Evolutionary conservation across 2,888 invertebrate genomes (phyloP).

Genomic region (Germaria angustata): DNA sequence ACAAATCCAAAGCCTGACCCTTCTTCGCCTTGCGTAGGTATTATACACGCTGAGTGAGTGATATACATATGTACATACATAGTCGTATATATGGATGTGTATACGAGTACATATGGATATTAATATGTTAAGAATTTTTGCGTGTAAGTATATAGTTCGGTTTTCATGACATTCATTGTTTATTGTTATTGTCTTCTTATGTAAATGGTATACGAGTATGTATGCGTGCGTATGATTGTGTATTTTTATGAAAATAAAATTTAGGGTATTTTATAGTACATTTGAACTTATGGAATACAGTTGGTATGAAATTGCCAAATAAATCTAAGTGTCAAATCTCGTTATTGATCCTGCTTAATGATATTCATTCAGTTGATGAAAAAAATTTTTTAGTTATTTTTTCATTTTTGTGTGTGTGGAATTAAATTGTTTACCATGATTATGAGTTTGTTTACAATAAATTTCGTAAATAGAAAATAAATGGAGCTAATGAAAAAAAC

Average conservation of each 20-base stretch:
- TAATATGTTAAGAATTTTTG: conserved; percentile 53
- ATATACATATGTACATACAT: conserved; percentile 38
- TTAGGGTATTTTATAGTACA: conserved; percentile 16
- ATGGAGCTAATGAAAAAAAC: background rate
- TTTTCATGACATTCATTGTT: conserved; percentile 57
- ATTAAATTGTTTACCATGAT: background rate
- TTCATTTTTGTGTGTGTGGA: no score
- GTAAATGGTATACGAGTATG: conserved; percentile 19
- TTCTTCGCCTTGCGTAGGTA: background rate
- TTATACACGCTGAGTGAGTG: conserved; percentile 56
- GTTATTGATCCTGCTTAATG: conserved; percentile 50
- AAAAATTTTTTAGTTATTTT: background rate
- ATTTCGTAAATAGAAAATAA: background rate
- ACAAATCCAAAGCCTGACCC: background rate
- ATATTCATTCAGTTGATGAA: background rate
- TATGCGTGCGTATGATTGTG: background rate
- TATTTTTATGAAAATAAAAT: conserved; percentile 13
- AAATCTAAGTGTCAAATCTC: conserved; percentile 57
- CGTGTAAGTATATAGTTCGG: conserved; percentile 41
- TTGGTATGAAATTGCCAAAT: conserved; percentile 38
- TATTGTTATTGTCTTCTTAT: conserved; percentile 63
- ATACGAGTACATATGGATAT: no score
- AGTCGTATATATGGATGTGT: no score
- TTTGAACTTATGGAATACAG: conserved; percentile 21
- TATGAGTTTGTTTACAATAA: no score